Evolutionary conservation across 2,888 invertebrate species (phyloP).

Genomic region (Lamproptera curius): DNA sequence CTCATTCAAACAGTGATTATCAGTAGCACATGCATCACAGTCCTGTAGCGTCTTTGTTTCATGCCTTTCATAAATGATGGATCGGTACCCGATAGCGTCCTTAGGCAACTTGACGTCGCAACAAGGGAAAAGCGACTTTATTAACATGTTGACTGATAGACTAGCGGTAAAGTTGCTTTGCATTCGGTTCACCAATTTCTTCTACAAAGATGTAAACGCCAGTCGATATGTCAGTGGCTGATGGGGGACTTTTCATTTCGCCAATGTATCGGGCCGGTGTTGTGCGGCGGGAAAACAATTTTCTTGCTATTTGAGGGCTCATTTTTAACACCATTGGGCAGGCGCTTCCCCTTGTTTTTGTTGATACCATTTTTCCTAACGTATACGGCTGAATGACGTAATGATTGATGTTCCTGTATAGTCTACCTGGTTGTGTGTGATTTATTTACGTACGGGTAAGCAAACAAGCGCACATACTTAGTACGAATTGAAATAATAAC

Average conservation of each 20-base stretch:
- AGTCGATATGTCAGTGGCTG: constrained; percentile 71
- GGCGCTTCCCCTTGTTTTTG: constrained; percentile 42
- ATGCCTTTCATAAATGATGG: constrained; percentile 59
- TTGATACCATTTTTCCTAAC: constrained; percentile 40
- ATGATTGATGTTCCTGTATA: constrained; percentile 37
- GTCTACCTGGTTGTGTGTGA: too few species aligned
- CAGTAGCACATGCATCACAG: constrained; percentile 35
- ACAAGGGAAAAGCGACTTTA: constrained; percentile 43
- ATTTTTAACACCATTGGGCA: constrained; percentile 71
- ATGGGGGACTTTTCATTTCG: constrained; percentile 74
- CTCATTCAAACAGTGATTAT: constrained; percentile 23
- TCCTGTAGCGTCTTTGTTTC: constrained; percentile 49
- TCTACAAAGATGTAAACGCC: constrained; percentile 72
- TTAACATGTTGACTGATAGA: too few species aligned
- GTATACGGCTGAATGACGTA: constrained; percentile 35
- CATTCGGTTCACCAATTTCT: constrained; percentile 56
- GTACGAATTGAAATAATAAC: too few species aligned
- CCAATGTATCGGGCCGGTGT: constrained; percentile 54
- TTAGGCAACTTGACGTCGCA: constrained; percentile 50
- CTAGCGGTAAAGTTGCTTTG: constrained; percentile 51
- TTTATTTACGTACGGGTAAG: too few species aligned
- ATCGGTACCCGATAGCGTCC: constrained; percentile 63
- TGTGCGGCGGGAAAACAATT: constrained; percentile 67
- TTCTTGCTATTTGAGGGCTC: constrained; percentile 61
- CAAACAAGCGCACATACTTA: too few species aligned